Evolutionary conservation across 2,888 invertebrate species (phyloP).

Genomic region (Tenodera sinensis): DNA sequence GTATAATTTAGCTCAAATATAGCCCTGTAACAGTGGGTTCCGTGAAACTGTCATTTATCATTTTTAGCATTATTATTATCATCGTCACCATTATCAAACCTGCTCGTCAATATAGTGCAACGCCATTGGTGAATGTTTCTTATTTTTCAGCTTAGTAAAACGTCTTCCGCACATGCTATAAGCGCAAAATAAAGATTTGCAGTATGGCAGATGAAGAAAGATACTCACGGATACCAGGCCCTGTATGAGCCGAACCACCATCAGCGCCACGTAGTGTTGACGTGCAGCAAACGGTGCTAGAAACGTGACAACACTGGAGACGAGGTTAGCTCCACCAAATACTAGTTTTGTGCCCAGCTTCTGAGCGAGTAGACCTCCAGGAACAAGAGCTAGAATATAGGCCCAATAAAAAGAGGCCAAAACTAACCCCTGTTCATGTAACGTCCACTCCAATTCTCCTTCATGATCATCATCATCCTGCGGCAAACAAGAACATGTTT

Average conservation of each 20-base stretch:
- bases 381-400: slow-evolving; percentile 23
- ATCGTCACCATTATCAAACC: too few species aligned
- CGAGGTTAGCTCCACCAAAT: slow-evolving; percentile 22
- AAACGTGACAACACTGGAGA: slow-evolving; percentile 12
- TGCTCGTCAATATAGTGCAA: too few species aligned
- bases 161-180: too few species aligned
- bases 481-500: background rate
- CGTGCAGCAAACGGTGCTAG: slow-evolving; percentile 24
- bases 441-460: slow-evolving; percentile 23
- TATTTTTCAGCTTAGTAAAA: too few species aligned
- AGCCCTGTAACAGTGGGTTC: too few species aligned
- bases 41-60: too few species aligned
- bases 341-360: slow-evolving; percentile 22
- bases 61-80: too few species aligned
- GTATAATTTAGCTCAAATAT: too few species aligned
- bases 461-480: background rate
- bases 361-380: slow-evolving; percentile 22
- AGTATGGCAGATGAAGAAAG: background rate
- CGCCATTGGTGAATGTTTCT: too few species aligned
- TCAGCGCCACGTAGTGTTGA: background rate
- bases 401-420: slow-evolving; percentile 27
- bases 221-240: slow-evolving; percentile 23
- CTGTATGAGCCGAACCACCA: slow-evolving; percentile 19
- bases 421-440: slow-evolving; percentile 22
- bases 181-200: too few species aligned